A percentile compares a stretch with the other conserved stretches of the same genome.
Conservation (phyloP, 2,888 invertebrate species). For the Xestia rhomboidea region DNA sequence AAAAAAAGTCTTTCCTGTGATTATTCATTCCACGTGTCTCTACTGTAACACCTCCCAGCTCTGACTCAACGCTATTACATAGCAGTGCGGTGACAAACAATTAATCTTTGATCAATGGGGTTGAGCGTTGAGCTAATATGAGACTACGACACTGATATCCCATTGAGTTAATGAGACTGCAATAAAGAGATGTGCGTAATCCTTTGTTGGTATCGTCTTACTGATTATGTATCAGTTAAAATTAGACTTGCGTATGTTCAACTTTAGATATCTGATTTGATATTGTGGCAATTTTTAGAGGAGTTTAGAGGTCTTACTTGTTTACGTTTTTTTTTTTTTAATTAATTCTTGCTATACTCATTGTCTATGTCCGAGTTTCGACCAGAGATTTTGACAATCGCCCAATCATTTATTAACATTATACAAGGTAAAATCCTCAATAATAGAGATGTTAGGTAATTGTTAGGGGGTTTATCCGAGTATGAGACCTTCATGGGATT, state of each 20-base stretch:
- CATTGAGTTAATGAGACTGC: constrained; percentile 47
- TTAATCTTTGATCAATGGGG: constrained; percentile 65
- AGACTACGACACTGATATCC: constrained; percentile 51
- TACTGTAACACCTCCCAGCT: constrained; percentile 33
- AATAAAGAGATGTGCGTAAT: constrained; percentile 66
- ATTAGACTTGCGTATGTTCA: constrained; percentile 24
- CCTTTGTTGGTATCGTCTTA: constrained; percentile 63
- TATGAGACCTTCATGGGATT: constrained; percentile 18
- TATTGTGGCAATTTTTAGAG: background rate
- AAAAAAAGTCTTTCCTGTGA: background rate
- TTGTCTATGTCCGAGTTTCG: too few species aligned
- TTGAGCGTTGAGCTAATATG: constrained; percentile 49
- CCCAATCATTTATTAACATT: background rate
- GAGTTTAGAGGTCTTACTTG: background rate
- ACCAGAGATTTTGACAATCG: background rate
- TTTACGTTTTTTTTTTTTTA: background rate
- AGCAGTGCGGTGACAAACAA: constrained; percentile 51
- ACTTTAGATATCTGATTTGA: constrained; percentile 11
- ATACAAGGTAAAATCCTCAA: background rate
- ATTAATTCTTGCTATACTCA: too few species aligned
- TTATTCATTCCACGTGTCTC: constrained; percentile 22
- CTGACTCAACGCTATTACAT: constrained; percentile 47
- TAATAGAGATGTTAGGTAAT: background rate
- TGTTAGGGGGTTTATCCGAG: constrained; percentile 6
- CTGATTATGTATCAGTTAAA: constrained; percentile 45